Conservation (phyloP, 2,797 vertebrate species). For the Setipinna tenuifilis region DNA sequence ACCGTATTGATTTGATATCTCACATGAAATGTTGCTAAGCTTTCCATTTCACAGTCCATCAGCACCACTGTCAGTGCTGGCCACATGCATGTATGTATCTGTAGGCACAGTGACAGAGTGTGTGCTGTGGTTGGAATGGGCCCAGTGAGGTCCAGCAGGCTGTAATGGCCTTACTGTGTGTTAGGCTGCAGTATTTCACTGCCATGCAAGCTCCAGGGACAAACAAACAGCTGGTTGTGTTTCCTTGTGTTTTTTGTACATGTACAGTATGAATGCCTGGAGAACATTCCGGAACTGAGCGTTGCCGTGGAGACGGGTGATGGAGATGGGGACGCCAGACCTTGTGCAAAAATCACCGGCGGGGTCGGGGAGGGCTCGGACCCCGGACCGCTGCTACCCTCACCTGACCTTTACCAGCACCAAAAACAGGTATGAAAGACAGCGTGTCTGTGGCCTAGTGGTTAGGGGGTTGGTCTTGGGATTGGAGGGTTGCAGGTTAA, state of each 20-base stretch:
- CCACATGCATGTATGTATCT: neutral
- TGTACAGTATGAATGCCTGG: constrained; percentile 81
- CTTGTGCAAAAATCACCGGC: constrained; percentile 68
- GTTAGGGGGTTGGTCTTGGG: no score
- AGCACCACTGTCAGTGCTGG: neutral
- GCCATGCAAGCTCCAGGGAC: no score
- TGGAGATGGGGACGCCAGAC: constrained; percentile 70
- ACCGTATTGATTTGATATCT: neutral
- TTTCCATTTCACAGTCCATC: constrained; percentile 39
- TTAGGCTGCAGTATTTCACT: neutral
- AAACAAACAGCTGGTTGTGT: no score
- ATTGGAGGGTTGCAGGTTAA: no score
- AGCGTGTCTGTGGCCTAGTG: no score
- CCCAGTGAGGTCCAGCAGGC: neutral
- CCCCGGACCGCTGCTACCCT: constrained; percentile 70
- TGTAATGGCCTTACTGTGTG: neutral
- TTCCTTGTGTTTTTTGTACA: constrained; percentile 20
- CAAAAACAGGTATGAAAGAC: constrained; percentile 91
- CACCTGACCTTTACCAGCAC: constrained; percentile 80
- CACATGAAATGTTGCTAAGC: constrained; percentile 11
- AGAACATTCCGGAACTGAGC: constrained; percentile 78
- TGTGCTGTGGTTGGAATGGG: neutral
- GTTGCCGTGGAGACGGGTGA: constrained; percentile 69
- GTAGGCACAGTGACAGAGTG: neutral
- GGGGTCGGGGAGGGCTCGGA: constrained; percentile 63